Evolutionary conservation across 2,888 invertebrate species (phyloP).

Genomic region (Troglohyphantes excavatus): DNA sequence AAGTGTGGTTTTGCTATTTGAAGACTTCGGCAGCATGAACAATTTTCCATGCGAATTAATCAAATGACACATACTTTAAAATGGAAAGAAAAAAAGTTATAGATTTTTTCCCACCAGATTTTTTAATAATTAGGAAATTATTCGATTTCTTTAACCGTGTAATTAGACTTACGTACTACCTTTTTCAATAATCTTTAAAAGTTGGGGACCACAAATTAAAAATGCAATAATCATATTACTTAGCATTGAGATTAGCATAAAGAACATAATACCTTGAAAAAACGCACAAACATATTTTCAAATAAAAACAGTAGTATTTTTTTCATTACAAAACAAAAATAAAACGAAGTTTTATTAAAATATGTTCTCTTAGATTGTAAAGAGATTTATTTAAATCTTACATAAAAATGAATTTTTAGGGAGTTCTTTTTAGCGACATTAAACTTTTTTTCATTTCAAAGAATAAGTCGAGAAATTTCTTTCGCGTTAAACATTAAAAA

Average conservation of each 20-base stretch:
- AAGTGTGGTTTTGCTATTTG: no score
- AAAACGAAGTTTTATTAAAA: constrained; percentile 23
- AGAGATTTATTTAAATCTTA: not conserved
- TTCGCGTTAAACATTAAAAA: not conserved
- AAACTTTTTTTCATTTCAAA: not conserved
- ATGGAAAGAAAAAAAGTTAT: no score
- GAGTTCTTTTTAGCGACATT: constrained; percentile 18
- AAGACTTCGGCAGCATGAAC: no score
- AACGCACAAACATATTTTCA: constrained; percentile 1
- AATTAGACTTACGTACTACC: no score
- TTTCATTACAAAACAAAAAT: not conserved
- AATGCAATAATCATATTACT: constrained; percentile 36
- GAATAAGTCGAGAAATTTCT: not conserved
- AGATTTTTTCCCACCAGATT: no score
- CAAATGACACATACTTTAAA: no score
- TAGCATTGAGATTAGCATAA: constrained; percentile 18
- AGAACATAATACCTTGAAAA: not conserved
- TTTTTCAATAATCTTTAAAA: no score
- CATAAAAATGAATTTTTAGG: not conserved
- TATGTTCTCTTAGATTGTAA: not conserved
- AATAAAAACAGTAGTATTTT: constrained; percentile 26
- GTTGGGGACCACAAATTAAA: constrained; percentile 21
- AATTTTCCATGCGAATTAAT: no score
- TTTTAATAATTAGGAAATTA: no score
- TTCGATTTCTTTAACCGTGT: no score